phyloP scores from a whole-genome alignment of 2,797 vertebrate genomes.

The Leptatherina wallacei region DNA sequence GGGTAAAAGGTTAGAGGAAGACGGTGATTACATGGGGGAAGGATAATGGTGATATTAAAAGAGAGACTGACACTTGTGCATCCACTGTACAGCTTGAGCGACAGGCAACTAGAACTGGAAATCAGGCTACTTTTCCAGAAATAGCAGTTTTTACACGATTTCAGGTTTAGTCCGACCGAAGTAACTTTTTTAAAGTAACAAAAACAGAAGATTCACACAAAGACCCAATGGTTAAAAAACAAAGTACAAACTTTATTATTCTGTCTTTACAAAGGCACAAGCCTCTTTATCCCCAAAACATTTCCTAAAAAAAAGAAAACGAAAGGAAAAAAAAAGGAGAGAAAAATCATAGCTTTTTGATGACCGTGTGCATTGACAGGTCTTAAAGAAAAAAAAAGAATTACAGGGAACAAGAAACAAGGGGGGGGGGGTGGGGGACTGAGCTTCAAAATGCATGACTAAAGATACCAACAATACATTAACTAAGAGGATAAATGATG shows the following conservation, averaged over 20 bases:
- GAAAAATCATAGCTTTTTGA: conserved; percentile 93
- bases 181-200: background rate
- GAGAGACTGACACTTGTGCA: conserved; percentile 58
- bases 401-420: conserved; percentile 56
- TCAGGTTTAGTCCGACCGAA: background rate
- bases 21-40: too few relatives aligned
- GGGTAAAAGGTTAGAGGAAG: too few relatives aligned
- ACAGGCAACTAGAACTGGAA: conserved; percentile 19
- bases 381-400: conserved; percentile 68
- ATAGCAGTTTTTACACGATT: background rate
- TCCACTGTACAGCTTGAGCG: conserved; percentile 27
- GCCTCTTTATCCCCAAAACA: conserved; percentile 89
- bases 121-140: background rate
- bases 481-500: conserved; percentile 44
- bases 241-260: conserved; percentile 99
- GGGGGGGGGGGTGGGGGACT: conserved; percentile 28
- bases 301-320: conserved; percentile 87
- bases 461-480: conserved; percentile 46
- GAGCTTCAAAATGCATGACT: conserved; percentile 58
- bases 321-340: conserved; percentile 80
- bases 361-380: conserved; percentile 86
- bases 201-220: conserved; percentile 28
- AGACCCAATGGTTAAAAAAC: conserved; percentile 89
- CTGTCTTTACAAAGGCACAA: conserved; percentile 99
- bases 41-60: too few relatives aligned